Evolutionary conservation across 2,888 invertebrate genomes (phyloP).

Genomic region (Thymelicus lineola): DNA sequence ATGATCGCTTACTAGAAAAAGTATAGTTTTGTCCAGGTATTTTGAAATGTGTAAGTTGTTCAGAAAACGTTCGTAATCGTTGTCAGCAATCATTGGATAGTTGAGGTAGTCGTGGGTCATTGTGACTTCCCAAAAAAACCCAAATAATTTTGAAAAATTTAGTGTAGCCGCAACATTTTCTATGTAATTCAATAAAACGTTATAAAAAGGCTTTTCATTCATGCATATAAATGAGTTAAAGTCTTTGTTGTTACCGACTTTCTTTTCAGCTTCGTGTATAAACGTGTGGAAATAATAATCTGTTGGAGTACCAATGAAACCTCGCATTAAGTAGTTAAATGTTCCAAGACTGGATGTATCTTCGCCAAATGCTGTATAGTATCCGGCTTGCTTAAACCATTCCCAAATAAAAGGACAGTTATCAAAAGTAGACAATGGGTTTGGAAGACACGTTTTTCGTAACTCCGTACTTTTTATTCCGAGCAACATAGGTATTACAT

Average conservation of each 20-base stretch:
- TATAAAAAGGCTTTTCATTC: constrained; percentile 86
- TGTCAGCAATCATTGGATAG: constrained; percentile 89
- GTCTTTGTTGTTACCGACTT: constrained; percentile 85
- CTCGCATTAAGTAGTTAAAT: constrained; percentile 90
- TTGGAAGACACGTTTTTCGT: constrained; percentile 83
- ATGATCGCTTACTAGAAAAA: constrained; percentile 93
- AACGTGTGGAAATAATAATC: constrained; percentile 92
- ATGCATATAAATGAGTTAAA: constrained; percentile 87
- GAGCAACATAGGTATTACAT: constrained; percentile 91
- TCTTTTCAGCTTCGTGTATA: constrained; percentile 82
- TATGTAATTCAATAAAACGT: constrained; percentile 88
- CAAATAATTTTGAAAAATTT: constrained; percentile 86
- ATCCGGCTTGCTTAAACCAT: constrained; percentile 88
- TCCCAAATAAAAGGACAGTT: constrained; percentile 93
- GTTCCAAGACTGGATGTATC: constrained; percentile 90
- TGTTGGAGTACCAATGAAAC: constrained; percentile 90
- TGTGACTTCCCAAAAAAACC: constrained; percentile 92
- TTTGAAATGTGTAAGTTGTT: constrained; percentile 71
- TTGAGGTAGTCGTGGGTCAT: constrained; percentile 93
- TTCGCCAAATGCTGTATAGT: constrained; percentile 90
- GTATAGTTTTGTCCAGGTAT: constrained; percentile 86
- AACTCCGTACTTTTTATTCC: constrained; percentile 88
- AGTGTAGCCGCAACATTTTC: constrained; percentile 85
- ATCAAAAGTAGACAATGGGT: constrained; percentile 84
- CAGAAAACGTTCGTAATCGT: constrained; percentile 84